A percentile compares a stretch with the other conserved stretches of the same genome.
phyloP scores from a whole-genome alignment of 2,113 vertebrate genomes.

The Hemibagrus wyckioides region DNA sequence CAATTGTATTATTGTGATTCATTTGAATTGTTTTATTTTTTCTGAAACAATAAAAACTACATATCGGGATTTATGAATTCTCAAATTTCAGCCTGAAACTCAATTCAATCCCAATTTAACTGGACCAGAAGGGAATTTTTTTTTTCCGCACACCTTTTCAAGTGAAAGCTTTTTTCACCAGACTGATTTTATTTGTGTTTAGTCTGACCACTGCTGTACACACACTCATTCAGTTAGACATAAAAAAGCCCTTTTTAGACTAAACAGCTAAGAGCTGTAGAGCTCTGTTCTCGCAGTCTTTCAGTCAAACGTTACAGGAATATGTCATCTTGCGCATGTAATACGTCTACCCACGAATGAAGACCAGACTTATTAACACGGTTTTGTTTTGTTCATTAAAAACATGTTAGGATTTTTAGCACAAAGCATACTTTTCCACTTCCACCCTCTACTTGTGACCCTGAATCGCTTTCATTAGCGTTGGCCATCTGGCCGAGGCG shows the following conservation, averaged over 20 bases:
- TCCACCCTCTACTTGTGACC: slow-evolving; percentile 54
- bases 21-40: neutral
- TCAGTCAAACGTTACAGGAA: neutral
- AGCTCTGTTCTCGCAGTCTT: neutral
- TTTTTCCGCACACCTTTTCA: neutral
- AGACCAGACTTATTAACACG: neutral
- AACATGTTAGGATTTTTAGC: neutral
- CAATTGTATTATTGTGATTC: neutral
- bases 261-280: neutral
- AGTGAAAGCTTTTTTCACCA: neutral
- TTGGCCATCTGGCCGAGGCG: slow-evolving; percentile 71
- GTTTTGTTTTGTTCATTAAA: slow-evolving; percentile 8
- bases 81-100: neutral
- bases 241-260: neutral
- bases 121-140: neutral
- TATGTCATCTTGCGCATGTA: neutral
- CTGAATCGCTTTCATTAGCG: slow-evolving; percentile 77
- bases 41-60: no score
- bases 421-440: neutral
- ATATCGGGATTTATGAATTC: neutral
- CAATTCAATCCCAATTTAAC: neutral
- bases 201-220: neutral
- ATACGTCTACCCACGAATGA: neutral
- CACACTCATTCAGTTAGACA: neutral
- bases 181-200: slow-evolving; percentile 1